Evolutionary conservation across 2,113 vertebrate species (phyloP).

Genomic region (Struthio camelus): DNA sequence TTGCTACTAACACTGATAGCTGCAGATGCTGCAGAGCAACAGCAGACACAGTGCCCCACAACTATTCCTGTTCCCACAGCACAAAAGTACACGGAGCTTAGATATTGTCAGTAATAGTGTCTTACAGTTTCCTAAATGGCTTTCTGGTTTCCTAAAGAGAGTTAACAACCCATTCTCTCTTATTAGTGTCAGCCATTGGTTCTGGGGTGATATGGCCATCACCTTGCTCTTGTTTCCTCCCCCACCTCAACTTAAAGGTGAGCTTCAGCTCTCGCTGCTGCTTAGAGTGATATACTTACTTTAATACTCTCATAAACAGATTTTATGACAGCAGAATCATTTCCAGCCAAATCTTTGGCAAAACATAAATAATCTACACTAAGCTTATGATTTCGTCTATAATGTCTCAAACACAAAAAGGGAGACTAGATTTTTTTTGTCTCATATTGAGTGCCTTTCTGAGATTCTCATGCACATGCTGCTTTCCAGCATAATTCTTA

Average conservation of each 20-base stretch:
- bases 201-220: not conserved
- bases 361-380: slow-evolving; percentile 53
- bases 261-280: not conserved
- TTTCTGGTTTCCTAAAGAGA: not conserved
- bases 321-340: slow-evolving; percentile 46
- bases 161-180: not conserved
- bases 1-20: not conserved
- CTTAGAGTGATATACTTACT: slow-evolving; percentile 32
- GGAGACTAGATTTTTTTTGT: not conserved
- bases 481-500: not conserved
- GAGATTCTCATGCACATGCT: not conserved
- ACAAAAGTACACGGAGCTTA: not conserved
- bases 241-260: not conserved
- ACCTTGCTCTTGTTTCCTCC: not conserved
- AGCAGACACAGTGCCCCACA: not conserved
- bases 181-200: not conserved
- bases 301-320: slow-evolving; percentile 50
- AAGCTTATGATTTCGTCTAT: slow-evolving; percentile 40
- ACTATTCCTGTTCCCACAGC: not conserved
- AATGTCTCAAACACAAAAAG: slow-evolving; percentile 35
- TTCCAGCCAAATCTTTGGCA: slow-evolving; percentile 51
- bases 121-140: not conserved
- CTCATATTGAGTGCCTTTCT: not conserved
- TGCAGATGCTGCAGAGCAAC: not conserved
- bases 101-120: not conserved